phyloP scores from a whole-genome alignment of 64 coral and sea anemone species.

The Acropora yongei region DNA sequence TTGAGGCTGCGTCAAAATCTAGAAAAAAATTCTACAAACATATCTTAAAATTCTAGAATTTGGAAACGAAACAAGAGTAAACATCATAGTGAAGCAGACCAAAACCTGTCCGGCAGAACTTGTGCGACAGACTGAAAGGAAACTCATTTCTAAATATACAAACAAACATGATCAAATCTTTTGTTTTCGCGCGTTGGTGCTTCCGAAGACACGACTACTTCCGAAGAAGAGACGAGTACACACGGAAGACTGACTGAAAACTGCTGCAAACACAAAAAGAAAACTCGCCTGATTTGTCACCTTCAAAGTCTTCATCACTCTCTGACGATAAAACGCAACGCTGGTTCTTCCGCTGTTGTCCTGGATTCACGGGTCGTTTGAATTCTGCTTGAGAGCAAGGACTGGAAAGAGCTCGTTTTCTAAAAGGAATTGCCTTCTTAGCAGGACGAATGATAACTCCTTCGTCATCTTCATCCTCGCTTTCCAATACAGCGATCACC shows the following conservation, averaged over 20 bases:
- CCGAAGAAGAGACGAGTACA: no score
- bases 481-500: conserved; percentile 83
- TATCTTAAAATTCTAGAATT: no score
- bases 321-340: background rate
- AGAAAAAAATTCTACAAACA: no score
- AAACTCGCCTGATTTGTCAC: conserved; percentile 42
- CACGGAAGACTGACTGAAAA: background rate
- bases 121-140: no score
- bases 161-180: no score
- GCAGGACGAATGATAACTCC: conserved; percentile 1
- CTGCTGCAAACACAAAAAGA: background rate
- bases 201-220: no score
- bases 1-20: no score
- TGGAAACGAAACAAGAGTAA: no score
- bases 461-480: conserved; percentile 72
- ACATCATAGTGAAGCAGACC: no score
- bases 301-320: conserved; percentile 79
- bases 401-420: conserved; percentile 50
- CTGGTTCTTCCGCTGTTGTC: background rate
- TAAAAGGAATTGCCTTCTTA: conserved; percentile 31
- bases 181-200: no score
- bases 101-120: no score
- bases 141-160: no score
- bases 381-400: conserved; percentile 47
- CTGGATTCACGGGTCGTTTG: conserved; percentile 1